Conservation (phyloP, 1,140 invertebrate species). For the Zaprionus nigranus region DNA sequence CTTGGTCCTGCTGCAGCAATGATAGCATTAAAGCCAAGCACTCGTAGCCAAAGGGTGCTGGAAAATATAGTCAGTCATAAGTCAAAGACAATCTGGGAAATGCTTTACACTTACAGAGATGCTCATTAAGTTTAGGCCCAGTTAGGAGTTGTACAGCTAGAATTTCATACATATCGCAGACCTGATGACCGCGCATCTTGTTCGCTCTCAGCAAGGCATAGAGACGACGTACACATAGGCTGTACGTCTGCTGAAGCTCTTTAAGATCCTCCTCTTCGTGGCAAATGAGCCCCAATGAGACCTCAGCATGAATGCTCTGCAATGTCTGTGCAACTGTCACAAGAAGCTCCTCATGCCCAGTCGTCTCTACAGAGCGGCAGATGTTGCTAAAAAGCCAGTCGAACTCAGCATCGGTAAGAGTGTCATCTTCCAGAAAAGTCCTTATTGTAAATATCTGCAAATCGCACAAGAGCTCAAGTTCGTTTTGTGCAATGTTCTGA, state of each 20-base stretch:
- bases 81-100: background rate
- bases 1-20: slow-evolving; percentile 4
- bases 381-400: slow-evolving; percentile 38
- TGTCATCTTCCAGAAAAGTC: slow-evolving; percentile 45
- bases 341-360: slow-evolving; percentile 39
- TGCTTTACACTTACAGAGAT: slow-evolving; percentile 29
- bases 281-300: slow-evolving; percentile 11
- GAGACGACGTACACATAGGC: slow-evolving; percentile 30
- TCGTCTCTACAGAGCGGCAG: slow-evolving; percentile 39
- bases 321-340: slow-evolving; percentile 19
- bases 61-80: background rate
- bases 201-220: slow-evolving; percentile 34
- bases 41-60: slow-evolving; percentile 54
- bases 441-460: slow-evolving; percentile 39
- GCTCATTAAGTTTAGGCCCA: background rate
- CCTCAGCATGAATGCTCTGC: slow-evolving; percentile 10
- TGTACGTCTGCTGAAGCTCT: slow-evolving; percentile 30
- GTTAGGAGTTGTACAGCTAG: slow-evolving; percentile 36
- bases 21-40: slow-evolving; percentile 55
- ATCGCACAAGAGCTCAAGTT: slow-evolving; percentile 22
- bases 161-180: slow-evolving; percentile 32
- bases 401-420: slow-evolving; percentile 35
- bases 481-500: background rate
- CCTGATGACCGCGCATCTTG: slow-evolving; percentile 27
- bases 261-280: background rate